phyloP scores from a whole-genome alignment of 2,797 vertebrate genomes.

The Pangasius sanitwongsei region DNA sequence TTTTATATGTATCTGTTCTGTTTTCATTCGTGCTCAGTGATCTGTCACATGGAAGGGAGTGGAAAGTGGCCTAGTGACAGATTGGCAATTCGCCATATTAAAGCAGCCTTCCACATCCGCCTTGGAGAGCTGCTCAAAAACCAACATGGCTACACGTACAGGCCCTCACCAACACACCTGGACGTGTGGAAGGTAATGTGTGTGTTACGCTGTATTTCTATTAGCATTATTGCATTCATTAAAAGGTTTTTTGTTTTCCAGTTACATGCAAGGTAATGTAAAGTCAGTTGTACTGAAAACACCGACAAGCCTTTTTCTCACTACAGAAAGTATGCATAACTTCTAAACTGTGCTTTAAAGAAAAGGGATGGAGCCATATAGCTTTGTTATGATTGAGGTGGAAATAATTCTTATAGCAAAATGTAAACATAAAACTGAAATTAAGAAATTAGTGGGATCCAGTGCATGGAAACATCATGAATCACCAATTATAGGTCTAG shows the following conservation, averaged over 20 bases:
- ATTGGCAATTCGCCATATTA: conserved; percentile 86
- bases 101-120: conserved; percentile 89
- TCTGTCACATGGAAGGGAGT: conserved; percentile 97
- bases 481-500: background rate
- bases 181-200: conserved; percentile 89
- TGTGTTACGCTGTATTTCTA: background rate
- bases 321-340: background rate
- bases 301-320: background rate
- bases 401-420: background rate
- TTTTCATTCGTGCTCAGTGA: conserved; percentile 70
- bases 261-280: background rate
- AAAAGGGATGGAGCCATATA: background rate
- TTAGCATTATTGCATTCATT: background rate
- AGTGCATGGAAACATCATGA: background rate
- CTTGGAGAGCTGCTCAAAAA: conserved; percentile 83
- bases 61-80: conserved; percentile 93
- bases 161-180: conserved; percentile 76
- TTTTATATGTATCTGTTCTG: background rate
- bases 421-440: background rate
- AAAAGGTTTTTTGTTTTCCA: background rate
- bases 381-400: background rate
- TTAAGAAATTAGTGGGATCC: background rate
- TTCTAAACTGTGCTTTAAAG: background rate
- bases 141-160: conserved; percentile 81
- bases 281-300: background rate